Evolutionary conservation across 2,888 invertebrate species (phyloP).

Genomic region (Cosmia trapezina): DNA sequence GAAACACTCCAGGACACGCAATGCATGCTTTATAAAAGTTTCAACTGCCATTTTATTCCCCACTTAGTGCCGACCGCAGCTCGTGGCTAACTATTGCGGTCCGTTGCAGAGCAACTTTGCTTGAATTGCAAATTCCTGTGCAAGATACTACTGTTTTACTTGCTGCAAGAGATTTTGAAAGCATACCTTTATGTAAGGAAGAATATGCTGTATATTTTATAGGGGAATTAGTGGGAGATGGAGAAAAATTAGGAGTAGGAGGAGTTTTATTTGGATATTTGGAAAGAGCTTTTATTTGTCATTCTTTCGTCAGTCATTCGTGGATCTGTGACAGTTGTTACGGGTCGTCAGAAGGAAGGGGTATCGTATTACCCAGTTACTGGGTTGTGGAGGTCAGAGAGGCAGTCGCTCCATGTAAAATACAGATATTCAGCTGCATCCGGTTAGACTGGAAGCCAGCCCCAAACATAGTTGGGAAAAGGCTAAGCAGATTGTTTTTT

Average conservation of each 20-base stretch:
- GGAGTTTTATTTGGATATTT: neutral
- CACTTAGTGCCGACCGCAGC: conserved; percentile 40
- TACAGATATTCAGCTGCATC: too few relatives aligned
- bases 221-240: neutral
- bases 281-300: too few relatives aligned
- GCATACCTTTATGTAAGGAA: conserved; percentile 21
- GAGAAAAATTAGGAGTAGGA: neutral
- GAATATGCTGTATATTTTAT: conserved; percentile 20
- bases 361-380: too few relatives aligned
- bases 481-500: too few relatives aligned
- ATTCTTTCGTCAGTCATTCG: too few relatives aligned
- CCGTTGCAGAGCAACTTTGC: conserved; percentile 54
- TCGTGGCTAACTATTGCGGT: conserved; percentile 56
- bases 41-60: conserved; percentile 46
- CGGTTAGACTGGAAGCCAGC: too few relatives aligned
- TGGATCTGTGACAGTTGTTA: too few relatives aligned
- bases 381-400: too few relatives aligned
- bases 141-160: conserved; percentile 52
- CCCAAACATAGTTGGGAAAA: too few relatives aligned
- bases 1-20: conserved; percentile 10
- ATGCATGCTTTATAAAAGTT: conserved; percentile 43
- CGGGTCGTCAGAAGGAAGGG: too few relatives aligned
- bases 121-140: conserved; percentile 60
- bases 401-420: too few relatives aligned
- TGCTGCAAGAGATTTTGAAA: conserved; percentile 26